Evolutionary conservation across 2,888 invertebrate species (phyloP).

Genomic region (Machimus atricapillus): DNA sequence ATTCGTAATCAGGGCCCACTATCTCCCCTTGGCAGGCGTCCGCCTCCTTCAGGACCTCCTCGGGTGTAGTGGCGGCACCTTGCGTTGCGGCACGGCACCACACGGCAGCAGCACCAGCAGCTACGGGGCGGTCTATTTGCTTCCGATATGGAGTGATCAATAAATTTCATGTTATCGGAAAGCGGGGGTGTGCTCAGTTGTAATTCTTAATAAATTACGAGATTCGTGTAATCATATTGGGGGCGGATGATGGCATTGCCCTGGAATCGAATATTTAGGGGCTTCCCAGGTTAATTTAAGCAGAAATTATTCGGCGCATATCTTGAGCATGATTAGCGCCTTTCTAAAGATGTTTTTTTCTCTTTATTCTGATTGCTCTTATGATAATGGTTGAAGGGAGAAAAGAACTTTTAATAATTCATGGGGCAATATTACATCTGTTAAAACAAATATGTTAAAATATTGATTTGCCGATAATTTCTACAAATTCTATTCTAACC

Average conservation of each 20-base stretch:
- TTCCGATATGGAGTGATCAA: neutral
- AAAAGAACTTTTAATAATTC: neutral
- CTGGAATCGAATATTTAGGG: neutral
- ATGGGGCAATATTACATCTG: neutral
- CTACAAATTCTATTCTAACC: no score
- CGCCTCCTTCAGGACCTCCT: neutral
- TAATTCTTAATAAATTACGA: neutral
- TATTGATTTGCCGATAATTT: no score
- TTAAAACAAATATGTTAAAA: no score
- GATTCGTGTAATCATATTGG: neutral
- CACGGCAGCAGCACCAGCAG: no score
- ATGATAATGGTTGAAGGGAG: neutral
- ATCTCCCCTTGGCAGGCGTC: neutral
- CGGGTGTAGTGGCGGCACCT: neutral
- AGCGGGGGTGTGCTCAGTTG: neutral
- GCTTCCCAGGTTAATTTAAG: neutral
- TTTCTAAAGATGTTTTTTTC: neutral
- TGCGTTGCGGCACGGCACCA: neutral
- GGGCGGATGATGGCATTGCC: neutral
- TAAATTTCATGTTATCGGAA: neutral
- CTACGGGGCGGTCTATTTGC: neutral
- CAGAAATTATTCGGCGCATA: neutral
- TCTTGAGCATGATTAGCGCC: neutral
- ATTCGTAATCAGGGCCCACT: slow-evolving; percentile 19
- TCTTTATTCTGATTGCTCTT: neutral